phyloP scores from a whole-genome alignment of 2,888 invertebrate genomes.

The Iselma pallidipennis region DNA sequence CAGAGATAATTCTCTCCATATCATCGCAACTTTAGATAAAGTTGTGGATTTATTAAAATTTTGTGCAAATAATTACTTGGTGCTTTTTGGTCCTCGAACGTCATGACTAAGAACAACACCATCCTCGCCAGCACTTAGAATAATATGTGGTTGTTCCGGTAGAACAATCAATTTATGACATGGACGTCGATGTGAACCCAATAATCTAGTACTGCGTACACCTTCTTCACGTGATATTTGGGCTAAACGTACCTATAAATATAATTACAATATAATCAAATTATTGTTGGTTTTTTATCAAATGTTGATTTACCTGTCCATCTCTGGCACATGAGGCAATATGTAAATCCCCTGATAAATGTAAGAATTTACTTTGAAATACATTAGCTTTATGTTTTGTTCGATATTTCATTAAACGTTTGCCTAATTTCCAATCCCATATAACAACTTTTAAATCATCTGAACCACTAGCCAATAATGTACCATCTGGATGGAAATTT shows the following conservation, averaged over 20 bases:
- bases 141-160: slow-evolving; percentile 73
- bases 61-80: slow-evolving; percentile 45
- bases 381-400: slow-evolving; percentile 88
- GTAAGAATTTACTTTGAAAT: slow-evolving; percentile 89
- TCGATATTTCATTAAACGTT: slow-evolving; percentile 67
- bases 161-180: slow-evolving; percentile 85
- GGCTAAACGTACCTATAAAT: slow-evolving; percentile 62
- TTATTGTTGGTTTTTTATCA: background rate
- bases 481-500: slow-evolving; percentile 81
- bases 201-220: slow-evolving; percentile 58
- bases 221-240: slow-evolving; percentile 63
- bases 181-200: slow-evolving; percentile 72
- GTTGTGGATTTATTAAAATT: too few relatives aligned
- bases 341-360: slow-evolving; percentile 76
- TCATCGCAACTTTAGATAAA: too few relatives aligned
- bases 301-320: slow-evolving; percentile 77
- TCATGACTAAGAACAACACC: slow-evolving; percentile 80
- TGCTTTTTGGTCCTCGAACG: slow-evolving; percentile 71
- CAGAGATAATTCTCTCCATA: too few relatives aligned
- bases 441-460: slow-evolving; percentile 85
- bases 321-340: slow-evolving; percentile 89
- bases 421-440: slow-evolving; percentile 88
- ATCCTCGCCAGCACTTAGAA: slow-evolving; percentile 90
- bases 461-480: slow-evolving; percentile 83
- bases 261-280: background rate